Conservation (phyloP, 2,113 vertebrate species). For the Holacanthus passer region DNA sequence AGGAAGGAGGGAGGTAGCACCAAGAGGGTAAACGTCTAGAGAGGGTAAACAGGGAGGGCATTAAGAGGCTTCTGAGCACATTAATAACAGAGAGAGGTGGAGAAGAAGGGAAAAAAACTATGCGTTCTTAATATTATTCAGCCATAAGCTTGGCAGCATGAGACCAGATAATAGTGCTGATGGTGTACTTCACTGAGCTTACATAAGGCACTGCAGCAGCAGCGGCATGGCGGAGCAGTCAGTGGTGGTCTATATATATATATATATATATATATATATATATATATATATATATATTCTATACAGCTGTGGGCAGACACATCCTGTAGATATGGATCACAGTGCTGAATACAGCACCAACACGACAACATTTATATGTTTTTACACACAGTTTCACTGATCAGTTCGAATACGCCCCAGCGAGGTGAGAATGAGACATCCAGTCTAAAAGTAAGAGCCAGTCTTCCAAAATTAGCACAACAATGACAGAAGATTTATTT, state of each 20-base stretch:
- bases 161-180: constrained; percentile 69
- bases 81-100: constrained; percentile 31
- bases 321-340: constrained; percentile 48
- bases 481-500: constrained; percentile 24
- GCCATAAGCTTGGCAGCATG: constrained; percentile 62
- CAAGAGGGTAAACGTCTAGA: constrained; percentile 40
- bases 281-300: constrained; percentile 1
- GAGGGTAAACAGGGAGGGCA: constrained; percentile 51
- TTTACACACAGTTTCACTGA: constrained; percentile 48
- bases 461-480: constrained; percentile 7
- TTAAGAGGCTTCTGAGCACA: constrained; percentile 41
- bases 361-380: constrained; percentile 48
- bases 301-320: constrained; percentile 46
- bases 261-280: constrained; percentile 8
- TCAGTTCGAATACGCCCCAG: no score
- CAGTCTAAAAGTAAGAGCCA: constrained; percentile 17
- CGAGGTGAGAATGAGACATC: constrained; percentile 40
- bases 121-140: constrained; percentile 60
- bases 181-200: constrained; percentile 66
- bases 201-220: constrained; percentile 73
- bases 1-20: not conserved
- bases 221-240: constrained; percentile 35
- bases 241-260: constrained; percentile 26
- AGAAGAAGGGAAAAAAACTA: constrained; percentile 18
- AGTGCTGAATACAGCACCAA: constrained; percentile 54